phyloP scores from a whole-genome alignment of 2,888 invertebrate species.

The Clanis bilineata region DNA sequence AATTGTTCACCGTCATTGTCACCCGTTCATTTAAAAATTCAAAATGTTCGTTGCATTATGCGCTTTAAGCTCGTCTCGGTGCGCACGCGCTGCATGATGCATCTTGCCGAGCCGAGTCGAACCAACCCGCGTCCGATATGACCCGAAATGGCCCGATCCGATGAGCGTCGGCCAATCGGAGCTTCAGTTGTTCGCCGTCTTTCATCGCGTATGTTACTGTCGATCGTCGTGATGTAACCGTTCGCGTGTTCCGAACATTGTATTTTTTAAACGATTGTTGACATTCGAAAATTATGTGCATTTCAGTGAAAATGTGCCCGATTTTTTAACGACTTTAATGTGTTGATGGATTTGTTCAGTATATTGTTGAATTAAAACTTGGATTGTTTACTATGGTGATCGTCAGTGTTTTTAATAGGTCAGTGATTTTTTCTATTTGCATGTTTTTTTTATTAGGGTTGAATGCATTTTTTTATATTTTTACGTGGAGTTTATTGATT shows the following conservation, averaged over 20 bases:
- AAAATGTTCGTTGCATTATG: conserved; percentile 19
- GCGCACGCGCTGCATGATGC: conserved; percentile 62
- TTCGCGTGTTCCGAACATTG: conserved; percentile 45
- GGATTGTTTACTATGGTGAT: conserved; percentile 80
- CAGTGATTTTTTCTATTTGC: conserved; percentile 36
- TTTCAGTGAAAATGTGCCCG: conserved; percentile 68
- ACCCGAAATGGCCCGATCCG: conserved; percentile 21
- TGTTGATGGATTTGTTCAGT: conserved; percentile 39
- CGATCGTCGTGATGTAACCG: conserved; percentile 46
- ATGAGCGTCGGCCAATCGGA: conserved; percentile 49
- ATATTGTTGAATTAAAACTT: conserved; percentile 42
- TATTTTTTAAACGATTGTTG: conserved; percentile 40
- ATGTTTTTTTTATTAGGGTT: conserved; percentile 2
- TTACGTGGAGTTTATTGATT: neutral
- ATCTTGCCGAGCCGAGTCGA: conserved; percentile 43
- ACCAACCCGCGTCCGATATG: conserved; percentile 21
- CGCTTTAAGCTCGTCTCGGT: conserved; percentile 33
- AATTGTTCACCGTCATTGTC: neutral
- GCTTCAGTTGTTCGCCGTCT: conserved; percentile 57
- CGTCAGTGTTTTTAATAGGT: conserved; percentile 80
- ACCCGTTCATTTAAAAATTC: conserved; percentile 16
- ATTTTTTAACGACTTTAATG: conserved; percentile 46
- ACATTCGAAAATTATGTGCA: conserved; percentile 57
- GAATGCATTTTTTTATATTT: neutral
- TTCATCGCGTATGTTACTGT: conserved; percentile 46